Base-by-base conservation (phyloP, 2,888 invertebrate genomes). In the Willowsia nigromaculata region DNA sequence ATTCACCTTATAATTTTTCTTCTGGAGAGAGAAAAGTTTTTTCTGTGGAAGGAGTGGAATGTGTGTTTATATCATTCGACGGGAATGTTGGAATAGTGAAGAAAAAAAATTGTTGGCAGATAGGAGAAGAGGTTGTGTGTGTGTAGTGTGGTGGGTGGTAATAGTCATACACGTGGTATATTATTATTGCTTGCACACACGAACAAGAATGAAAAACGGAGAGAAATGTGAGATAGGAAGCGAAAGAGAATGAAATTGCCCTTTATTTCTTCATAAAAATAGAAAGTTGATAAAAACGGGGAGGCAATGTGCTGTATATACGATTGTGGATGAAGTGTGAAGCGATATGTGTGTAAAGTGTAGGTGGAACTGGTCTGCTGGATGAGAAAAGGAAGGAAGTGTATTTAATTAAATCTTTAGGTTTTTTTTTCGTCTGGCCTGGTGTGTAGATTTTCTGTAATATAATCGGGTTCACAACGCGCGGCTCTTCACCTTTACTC, bases 221-320 rank as follows among this genome's bases (percentile, higher is more conserved):
- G n/a, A n/a, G 25, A 43, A 56, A 37, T n/a, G 22, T 7, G 56
- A 59, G 25, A 81, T 59, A 74, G 13, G 30, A 74, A 25, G n/a
- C n/a, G 27, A 81, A 40, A 56, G 53, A 22, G 50, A 82, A 82
- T 83, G 53, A 83, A 83, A 68, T 83, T 82, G 68, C 37, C 65
- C 50, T 83, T 82, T 82, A 82, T 82, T 62, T 47, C 62, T 37
- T 50, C 65, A 53, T 83, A 83, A 83, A 83, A 82, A 82, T 22
- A 25, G 59, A 22, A 43, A 62, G 65, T 83, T 83, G 50, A 68
- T 83, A 83, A 68, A 68, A 47, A 5, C 40, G 33, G 11, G 30
- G 62, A 30, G 27, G 50, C n/a, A 53, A 27, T 27, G 62, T 15
- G 62, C 13, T 9, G 37, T 37, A 18, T 37, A 33, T 68, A 13